Evolutionary conservation across 64 coral and sea anemone species (phyloP).

Genomic region (Hydrozoanthus tunicans): DNA sequence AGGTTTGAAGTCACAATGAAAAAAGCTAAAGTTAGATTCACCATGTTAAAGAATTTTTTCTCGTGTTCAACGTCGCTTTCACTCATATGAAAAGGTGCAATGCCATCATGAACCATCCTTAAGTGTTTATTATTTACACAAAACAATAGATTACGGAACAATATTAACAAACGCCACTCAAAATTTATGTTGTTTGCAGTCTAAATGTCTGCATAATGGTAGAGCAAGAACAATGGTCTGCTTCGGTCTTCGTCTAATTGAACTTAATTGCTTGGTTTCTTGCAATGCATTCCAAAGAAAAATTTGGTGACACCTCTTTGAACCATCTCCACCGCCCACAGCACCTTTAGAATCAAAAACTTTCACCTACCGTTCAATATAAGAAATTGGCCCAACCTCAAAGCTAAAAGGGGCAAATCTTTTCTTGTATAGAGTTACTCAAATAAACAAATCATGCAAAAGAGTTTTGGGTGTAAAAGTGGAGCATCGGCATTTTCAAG

Average conservation of each 20-base stretch:
- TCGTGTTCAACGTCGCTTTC: conserved; percentile 41
- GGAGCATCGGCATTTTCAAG: conserved; percentile 5
- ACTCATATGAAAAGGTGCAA: conserved; percentile 55
- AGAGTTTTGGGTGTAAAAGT: not conserved
- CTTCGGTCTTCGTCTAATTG: conserved; percentile 68
- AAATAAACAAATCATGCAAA: not conserved
- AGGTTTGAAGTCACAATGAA: conserved; percentile 34
- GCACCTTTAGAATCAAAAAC: not conserved
- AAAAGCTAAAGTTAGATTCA: conserved; percentile 31
- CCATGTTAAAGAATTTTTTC: conserved; percentile 44
- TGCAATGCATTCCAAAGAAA: conserved; percentile 69
- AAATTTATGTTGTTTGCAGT: conserved; percentile 74
- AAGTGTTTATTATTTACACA: conserved; percentile 68
- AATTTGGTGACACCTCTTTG: conserved; percentile 53
- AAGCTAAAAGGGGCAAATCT: not conserved
- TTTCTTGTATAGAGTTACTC: conserved; percentile 4
- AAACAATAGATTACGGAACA: conserved; percentile 89
- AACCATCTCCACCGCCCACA: conserved; percentile 19
- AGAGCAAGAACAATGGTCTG: conserved; percentile 37
- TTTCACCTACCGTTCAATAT: not conserved
- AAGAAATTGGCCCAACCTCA: not conserved
- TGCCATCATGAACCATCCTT: conserved; percentile 61
- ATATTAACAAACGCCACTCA: conserved; percentile 74
- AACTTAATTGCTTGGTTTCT: conserved; percentile 74
- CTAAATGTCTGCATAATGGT: conserved; percentile 85